Evolutionary conservation across 2,113 vertebrate species (phyloP), one percentile per base, ranked within the genome.

Genomic region (Ammospiza caudacuta): DNA sequence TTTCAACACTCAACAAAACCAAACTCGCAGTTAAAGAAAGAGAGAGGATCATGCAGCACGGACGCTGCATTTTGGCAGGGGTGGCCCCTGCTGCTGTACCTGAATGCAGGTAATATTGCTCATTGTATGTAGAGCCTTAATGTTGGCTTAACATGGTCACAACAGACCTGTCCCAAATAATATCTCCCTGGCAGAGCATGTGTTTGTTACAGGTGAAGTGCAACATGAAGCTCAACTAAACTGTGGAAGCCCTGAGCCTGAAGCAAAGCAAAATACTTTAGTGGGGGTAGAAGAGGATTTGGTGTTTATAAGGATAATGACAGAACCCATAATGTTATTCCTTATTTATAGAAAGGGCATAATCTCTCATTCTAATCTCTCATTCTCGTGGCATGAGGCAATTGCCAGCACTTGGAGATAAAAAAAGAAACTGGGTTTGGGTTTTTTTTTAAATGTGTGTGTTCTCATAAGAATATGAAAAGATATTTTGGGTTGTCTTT

Each of bases 61-160:
- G 1, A 33, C 29, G n/a, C 39, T 81, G 33, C 2, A 1, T 88
- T 85, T 90, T 90, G 75, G 52, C 52, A 76, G 47, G 11, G 39
- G 33, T 31, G 39, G 39, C 3, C 12, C 13, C 52, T 43, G 49
- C 28, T 83, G 47, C 27, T 31, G 46, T 75, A 21, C 54, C 67
- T 41, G 46, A 58, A 8, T 39, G 28, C 23, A 31, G 39, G 31
- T 49, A 13, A 51, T 57, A 57, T 49, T 7, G 9, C 24, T 63
- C 7, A 33, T 12, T 9, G 0, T 52, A 9, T 1, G 1, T 4
- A 43, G 64, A 74, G 43, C 12, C 35, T 73, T 1, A 1, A 41
- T 35, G 47, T 74, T 84, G 82, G 43, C 83, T 85, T 73, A 33
- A 9, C 27, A 29, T 4, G 5, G 66, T 49, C 81, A 43, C 44